Base-by-base conservation (phyloP, 2,113 vertebrate genomes). In the Manacus vitellinus region DNA sequence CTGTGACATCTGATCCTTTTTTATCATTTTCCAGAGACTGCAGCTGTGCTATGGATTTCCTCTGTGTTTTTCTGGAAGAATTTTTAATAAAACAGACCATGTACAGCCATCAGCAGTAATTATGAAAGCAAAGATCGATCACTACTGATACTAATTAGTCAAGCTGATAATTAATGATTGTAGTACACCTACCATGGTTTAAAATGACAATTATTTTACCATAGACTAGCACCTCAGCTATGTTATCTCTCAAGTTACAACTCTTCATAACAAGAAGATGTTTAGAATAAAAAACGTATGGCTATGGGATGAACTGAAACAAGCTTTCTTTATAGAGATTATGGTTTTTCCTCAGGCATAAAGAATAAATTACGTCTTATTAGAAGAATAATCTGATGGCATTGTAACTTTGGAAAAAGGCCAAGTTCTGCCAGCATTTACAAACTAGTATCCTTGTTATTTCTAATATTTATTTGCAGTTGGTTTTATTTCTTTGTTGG, bases 101-200 rank as follows among this genome's bases (percentile, higher is more conserved):
- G 39, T 95, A 84, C 77, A 94, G 68, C 95, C 72, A 97, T 96
- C 88, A 96, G 67, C 67, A 95, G 67, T 94, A 94, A 95, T 97
- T 90, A 97, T 66, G 80, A 95, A 92, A 95, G 77, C 70, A 96
- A 94, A 97, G 94, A 95, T 61, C 97, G 86, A 95, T 97, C 96
- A 66, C 51, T 95, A 73, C 76, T 8, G 19, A 94, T 97, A 76
- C 67, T 94, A 97, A 97, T 97, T 97, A 97, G 72, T 97, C 86
- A 94, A 93, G 49, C 16, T 95, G 47, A 92, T 97, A 96, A 94
- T 92, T 96, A 94, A 97, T 95, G 67, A 55, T 41, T 77, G 65
- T 67, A 95, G 12, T 79, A 74, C 56, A 93, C 59, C 70, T 96
- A 72, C 49, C 31, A 72, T 1, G 8, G 41, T 46, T 97, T 97